A percentile compares a stretch with the other conserved stretches of the same genome.
phyloP scores from a whole-genome alignment of 2,113 vertebrate species.

The Baryphthengus martii region DNA sequence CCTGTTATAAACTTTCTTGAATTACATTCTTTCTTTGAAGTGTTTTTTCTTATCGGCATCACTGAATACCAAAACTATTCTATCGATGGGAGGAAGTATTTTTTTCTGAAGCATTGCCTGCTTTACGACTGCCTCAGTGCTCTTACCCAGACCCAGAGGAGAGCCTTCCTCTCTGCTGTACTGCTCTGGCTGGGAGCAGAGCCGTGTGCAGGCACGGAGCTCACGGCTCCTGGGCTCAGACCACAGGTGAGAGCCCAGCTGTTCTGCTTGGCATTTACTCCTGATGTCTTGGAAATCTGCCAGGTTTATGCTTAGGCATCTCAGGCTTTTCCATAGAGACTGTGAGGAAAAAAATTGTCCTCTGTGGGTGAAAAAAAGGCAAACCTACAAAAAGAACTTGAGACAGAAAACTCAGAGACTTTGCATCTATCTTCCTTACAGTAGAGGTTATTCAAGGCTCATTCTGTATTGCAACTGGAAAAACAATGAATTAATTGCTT shows the following conservation, averaged over 20 bases:
- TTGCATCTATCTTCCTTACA: background rate
- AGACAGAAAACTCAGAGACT: background rate
- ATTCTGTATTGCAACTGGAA: background rate
- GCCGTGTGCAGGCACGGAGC: accelerated
- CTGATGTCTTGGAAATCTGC: background rate
- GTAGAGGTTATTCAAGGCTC: background rate
- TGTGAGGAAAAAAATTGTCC: background rate
- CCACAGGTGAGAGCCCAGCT: background rate
- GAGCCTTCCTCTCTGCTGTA: accelerated
- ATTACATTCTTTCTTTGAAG: background rate
- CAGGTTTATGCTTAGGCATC: background rate
- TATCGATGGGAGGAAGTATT: background rate
- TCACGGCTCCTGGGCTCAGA: background rate
- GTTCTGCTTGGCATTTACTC: background rate
- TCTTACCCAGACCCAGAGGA: no score
- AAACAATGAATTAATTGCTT: background rate
- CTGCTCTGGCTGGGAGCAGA: background rate
- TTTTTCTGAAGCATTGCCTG: accelerated
- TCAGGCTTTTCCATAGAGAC: background rate
- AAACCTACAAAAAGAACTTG: background rate
- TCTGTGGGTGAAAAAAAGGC: background rate
- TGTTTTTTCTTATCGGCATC: background rate
- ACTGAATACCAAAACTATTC: background rate
- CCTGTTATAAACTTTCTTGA: background rate
- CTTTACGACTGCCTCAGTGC: background rate